Conservation (phyloP, 2,888 invertebrate genomes). For the Cerastoderma edule region DNA sequence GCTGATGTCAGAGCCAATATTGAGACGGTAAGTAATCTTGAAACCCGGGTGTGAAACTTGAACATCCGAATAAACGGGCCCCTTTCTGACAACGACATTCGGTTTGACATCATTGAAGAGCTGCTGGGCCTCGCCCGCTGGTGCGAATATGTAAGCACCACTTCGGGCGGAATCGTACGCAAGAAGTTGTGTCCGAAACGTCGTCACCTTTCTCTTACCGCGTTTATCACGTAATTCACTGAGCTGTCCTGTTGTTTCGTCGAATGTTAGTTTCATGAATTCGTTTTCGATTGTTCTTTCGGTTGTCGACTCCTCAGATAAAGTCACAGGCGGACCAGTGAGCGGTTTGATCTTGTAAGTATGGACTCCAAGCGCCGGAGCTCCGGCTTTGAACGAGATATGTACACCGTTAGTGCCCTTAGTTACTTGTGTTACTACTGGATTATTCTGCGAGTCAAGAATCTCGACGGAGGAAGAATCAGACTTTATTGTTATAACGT, state of each 20-base stretch:
- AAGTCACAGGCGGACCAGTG: background rate
- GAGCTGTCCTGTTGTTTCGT: slow-evolving; percentile 82
- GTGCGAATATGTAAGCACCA: slow-evolving; percentile 82
- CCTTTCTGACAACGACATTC: slow-evolving; percentile 92
- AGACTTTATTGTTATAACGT: slow-evolving; percentile 47
- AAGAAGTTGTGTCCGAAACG: slow-evolving; percentile 86
- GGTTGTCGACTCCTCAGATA: slow-evolving; percentile 3
- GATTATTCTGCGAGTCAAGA: background rate
- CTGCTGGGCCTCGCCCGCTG: slow-evolving; percentile 70
- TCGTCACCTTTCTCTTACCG: slow-evolving; percentile 88
- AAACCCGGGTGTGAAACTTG: slow-evolving; percentile 87
- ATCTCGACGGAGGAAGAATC: slow-evolving; percentile 81
- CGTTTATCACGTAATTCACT: slow-evolving; percentile 91
- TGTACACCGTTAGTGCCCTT: slow-evolving; percentile 1
- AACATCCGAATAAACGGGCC: slow-evolving; percentile 92
- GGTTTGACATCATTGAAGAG: slow-evolving; percentile 65
- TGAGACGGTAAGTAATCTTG: slow-evolving; percentile 66
- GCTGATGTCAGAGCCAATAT: slow-evolving; percentile 65
- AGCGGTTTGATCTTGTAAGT: slow-evolving; percentile 16
- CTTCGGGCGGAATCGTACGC: slow-evolving; percentile 90
- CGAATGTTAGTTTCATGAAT: slow-evolving; percentile 65
- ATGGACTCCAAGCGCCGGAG: slow-evolving; percentile 88
- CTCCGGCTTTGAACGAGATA: slow-evolving; percentile 85
- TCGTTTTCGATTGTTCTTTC: slow-evolving; percentile 69
- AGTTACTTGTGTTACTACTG: background rate